Conservation (phyloP, 1,140 invertebrate genomes). For the Nylanderia fulva region DNA sequence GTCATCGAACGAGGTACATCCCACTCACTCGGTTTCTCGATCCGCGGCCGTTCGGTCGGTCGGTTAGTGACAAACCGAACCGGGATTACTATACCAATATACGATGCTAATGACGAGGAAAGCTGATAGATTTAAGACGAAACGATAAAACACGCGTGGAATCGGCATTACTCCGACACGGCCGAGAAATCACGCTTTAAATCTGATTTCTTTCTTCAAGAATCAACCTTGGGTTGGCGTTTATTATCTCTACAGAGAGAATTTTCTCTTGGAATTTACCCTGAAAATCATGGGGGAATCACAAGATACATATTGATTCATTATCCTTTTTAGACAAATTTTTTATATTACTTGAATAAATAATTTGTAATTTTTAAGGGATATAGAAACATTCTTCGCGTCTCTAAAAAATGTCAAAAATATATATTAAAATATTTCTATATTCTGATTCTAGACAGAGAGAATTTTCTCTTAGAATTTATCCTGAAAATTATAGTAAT, state of each 20-base stretch:
- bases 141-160: neutral
- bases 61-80: conserved; percentile 32
- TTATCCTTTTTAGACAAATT: too few relatives aligned
- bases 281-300: too few relatives aligned
- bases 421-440: too few relatives aligned
- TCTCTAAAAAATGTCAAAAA: too few relatives aligned
- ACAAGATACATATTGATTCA: too few relatives aligned
- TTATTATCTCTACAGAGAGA: neutral
- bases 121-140: neutral
- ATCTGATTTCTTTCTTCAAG: neutral
- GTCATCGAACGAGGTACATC: conserved; percentile 69
- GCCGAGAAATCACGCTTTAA: neutral
- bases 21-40: conserved; percentile 51
- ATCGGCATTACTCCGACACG: neutral
- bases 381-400: too few relatives aligned
- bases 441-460: too few relatives aligned
- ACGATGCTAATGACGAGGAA: neutral
- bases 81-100: neutral
- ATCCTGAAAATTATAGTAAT: too few relatives aligned
- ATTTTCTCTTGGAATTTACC: too few relatives aligned
- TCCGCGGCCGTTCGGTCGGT: conserved; percentile 2
- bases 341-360: too few relatives aligned
- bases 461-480: too few relatives aligned
- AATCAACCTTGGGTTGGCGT: neutral
- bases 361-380: too few relatives aligned